Conservation (phyloP, 35 echinoderm and acorn worm genomes). For the Lytechinus pictus region DNA sequence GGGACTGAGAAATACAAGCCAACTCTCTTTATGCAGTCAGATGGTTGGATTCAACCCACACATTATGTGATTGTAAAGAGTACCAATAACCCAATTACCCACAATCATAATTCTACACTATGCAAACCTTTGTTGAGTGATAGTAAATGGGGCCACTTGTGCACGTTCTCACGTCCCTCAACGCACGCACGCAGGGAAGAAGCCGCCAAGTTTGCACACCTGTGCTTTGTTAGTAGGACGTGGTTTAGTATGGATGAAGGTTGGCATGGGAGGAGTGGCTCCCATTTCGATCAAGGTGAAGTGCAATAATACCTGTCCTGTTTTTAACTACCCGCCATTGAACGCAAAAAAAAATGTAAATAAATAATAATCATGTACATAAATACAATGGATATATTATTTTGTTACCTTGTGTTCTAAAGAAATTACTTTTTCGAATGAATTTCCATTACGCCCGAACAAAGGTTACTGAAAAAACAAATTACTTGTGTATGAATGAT, state of each 20-base stretch:
- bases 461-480: too few species aligned
- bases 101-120: slow-evolving; percentile 14
- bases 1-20: neutral
- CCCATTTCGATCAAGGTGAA: neutral
- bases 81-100: slow-evolving; percentile 18
- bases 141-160: neutral
- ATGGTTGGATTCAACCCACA: neutral
- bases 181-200: neutral
- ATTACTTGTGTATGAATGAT: too few species aligned
- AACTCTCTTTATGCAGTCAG: neutral
- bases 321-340: neutral
- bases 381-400: too few species aligned
- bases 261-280: neutral
- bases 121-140: slow-evolving; percentile 2
- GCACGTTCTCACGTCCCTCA: neutral
- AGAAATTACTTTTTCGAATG: too few species aligned
- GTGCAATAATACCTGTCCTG: neutral
- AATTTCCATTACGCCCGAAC: too few species aligned
- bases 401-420: too few species aligned
- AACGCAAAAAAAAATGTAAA: too few species aligned
- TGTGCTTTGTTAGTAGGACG: neutral
- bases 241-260: neutral
- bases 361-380: too few species aligned
- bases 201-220: neutral
- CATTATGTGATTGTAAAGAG: neutral